Evolutionary conservation across 2,797 vertebrate genomes (phyloP).

Genomic region (Florisuga fusca): DNA sequence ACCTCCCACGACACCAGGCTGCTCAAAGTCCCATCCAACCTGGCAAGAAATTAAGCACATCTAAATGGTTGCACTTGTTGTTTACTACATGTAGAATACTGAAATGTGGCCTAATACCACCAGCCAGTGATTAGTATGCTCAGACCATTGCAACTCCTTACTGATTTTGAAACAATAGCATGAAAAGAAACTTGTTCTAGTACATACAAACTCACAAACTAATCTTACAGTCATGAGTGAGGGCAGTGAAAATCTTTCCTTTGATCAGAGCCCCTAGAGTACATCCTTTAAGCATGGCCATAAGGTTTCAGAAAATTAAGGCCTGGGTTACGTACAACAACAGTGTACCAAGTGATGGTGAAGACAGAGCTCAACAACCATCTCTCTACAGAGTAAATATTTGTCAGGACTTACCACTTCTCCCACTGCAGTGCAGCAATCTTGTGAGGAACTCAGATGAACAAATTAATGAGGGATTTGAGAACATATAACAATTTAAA

Average conservation of each 20-base stretch:
- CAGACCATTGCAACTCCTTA: neutral
- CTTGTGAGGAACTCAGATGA: neutral
- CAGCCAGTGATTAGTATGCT: neutral
- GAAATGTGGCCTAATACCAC: neutral
- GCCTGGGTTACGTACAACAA: neutral
- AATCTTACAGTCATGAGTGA: neutral
- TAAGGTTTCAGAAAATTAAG: neutral
- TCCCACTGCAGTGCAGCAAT: neutral
- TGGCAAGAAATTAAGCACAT: neutral
- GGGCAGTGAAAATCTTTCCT: neutral
- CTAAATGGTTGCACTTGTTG: neutral
- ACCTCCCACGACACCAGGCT: too few species aligned
- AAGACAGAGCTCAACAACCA: neutral
- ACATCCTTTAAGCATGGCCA: neutral
- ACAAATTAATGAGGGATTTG: neutral
- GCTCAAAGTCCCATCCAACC: too few species aligned
- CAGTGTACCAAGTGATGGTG: neutral
- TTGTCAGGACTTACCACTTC: neutral
- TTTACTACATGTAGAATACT: neutral
- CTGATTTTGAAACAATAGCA: neutral
- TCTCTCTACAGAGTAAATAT: neutral
- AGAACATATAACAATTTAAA: neutral
- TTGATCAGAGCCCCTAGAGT: neutral
- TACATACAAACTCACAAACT: neutral
- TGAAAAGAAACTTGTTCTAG: neutral